These are phyloP conservation scores for Megamerina dolium DNA, from an alignment of 2,888 invertebrate species.

Conservation along the genomic window DNA sequence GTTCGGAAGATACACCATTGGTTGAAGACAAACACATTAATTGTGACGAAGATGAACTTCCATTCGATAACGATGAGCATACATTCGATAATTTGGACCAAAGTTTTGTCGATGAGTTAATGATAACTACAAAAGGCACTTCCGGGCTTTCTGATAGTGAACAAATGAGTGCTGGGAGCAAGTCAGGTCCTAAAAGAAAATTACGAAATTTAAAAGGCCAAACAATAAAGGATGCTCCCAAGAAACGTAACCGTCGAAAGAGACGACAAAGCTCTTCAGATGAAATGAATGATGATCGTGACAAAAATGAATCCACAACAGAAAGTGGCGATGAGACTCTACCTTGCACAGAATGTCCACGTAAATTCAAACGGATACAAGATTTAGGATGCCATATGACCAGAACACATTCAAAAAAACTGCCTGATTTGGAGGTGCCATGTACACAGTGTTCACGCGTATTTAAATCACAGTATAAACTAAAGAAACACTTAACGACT, in stretches of 20 bases:
- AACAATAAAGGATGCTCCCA: background rate
- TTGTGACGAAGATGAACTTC: constrained; percentile 17
- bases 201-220: too few relatives aligned
- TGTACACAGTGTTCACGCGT: constrained; percentile 22
- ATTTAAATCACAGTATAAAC: constrained; percentile 17
- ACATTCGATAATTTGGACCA: too few relatives aligned
- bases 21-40: constrained; percentile 9
- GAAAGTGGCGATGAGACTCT: background rate
- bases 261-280: too few relatives aligned
- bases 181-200: background rate
- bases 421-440: constrained; percentile 15
- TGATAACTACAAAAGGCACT: too few relatives aligned
- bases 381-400: constrained; percentile 21
- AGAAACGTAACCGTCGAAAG: too few relatives aligned
- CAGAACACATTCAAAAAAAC: constrained; percentile 22
- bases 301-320: too few relatives aligned
- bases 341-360: too few relatives aligned
- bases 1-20: background rate
- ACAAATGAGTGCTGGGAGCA: too few relatives aligned
- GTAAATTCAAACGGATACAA: constrained; percentile 15
- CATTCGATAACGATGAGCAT: constrained; percentile 10
- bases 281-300: background rate
- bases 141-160: background rate
- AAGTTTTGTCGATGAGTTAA: too few relatives aligned
- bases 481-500: too few relatives aligned